Evolutionary conservation across 2,113 vertebrate genomes (phyloP).

Genomic region (Carassius gibelio): DNA sequence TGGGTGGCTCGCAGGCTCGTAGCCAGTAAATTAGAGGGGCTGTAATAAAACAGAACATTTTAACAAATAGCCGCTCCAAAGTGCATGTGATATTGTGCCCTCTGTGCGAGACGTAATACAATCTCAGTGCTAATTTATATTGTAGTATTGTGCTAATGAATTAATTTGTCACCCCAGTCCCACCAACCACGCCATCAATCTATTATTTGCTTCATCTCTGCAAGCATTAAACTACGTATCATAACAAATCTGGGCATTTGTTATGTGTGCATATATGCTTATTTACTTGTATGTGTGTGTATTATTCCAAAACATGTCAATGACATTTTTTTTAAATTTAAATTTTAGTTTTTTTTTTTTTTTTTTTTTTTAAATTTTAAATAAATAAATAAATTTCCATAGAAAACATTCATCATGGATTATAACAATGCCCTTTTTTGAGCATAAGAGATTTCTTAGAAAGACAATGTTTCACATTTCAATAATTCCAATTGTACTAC

Average conservation of each 20-base stretch:
- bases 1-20: slow-evolving; percentile 66
- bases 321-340: too few species aligned
- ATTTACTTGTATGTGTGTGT: too few species aligned
- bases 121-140: slow-evolving; percentile 71
- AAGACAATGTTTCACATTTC: too few species aligned
- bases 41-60: slow-evolving; percentile 74
- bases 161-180: slow-evolving; percentile 62
- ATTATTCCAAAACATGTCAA: too few species aligned
- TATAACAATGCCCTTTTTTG: too few species aligned
- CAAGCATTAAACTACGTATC: not conserved
- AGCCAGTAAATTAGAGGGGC: slow-evolving; percentile 67
- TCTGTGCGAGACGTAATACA: slow-evolving; percentile 73
- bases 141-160: slow-evolving; percentile 70
- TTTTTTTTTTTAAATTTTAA: too few species aligned
- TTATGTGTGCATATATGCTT: too few species aligned
- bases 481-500: too few species aligned
- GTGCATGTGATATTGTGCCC: slow-evolving; percentile 69
- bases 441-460: too few species aligned
- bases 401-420: too few species aligned
- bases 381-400: too few species aligned
- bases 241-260: not conserved
- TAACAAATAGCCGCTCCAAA: slow-evolving; percentile 71
- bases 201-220: not conserved
- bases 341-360: too few species aligned
- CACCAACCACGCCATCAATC: not conserved